These are phyloP conservation scores for Naso thynnoides DNA, from an alignment of 2,797 vertebrate genomes.

Conservation along the genomic window DNA sequence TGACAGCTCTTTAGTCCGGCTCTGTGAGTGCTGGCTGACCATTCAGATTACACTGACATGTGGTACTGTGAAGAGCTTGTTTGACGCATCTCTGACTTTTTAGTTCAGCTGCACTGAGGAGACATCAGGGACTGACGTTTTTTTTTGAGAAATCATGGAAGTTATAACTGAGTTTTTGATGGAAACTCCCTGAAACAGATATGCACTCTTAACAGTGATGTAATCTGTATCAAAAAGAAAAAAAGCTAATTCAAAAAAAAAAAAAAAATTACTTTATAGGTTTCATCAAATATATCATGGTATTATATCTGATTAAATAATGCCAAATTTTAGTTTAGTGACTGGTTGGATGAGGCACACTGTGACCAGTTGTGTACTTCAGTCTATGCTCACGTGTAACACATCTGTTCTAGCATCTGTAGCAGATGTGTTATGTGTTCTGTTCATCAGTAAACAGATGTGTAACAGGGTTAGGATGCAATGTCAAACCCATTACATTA, in stretches of 20 bases:
- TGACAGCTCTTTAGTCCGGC: conserved; percentile 76
- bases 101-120: conserved; percentile 7
- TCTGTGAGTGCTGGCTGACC: conserved; percentile 60
- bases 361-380: conserved; percentile 6
- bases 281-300: not conserved
- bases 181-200: not conserved
- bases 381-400: not conserved
- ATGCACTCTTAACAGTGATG: not conserved
- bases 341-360: conserved; percentile 6
- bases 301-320: not conserved
- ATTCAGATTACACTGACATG: conserved; percentile 74
- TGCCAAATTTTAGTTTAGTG: not conserved
- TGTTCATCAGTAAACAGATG: not conserved
- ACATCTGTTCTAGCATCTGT: not conserved
- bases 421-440: no score
- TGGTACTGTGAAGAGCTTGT: conserved; percentile 44
- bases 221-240: not conserved
- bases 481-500: not conserved
- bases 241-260: not conserved
- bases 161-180: conserved; percentile 4
- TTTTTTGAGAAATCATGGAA: conserved; percentile 14
- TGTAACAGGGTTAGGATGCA: not conserved
- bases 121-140: not conserved
- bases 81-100: conserved; percentile 10
- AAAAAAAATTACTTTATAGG: not conserved